phyloP scores from a whole-genome alignment of 2,888 invertebrate genomes.

The Athrips mouffetella region DNA sequence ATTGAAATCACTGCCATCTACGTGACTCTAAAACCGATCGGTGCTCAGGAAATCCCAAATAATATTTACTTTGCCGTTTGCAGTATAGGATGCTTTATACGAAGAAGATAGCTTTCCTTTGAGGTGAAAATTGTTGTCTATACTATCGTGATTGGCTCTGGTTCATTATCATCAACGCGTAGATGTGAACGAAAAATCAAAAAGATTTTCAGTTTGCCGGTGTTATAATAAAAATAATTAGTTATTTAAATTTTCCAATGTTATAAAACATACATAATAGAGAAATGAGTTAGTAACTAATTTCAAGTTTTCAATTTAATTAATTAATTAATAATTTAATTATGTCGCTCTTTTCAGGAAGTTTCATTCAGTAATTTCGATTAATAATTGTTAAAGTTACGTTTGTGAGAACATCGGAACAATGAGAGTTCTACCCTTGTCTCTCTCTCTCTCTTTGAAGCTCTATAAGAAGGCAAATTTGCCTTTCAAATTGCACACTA shows the following conservation, averaged over 20 bases:
- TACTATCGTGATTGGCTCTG: slow-evolving; percentile 48
- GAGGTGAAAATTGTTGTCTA: slow-evolving; percentile 62
- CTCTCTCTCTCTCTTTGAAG: not conserved
- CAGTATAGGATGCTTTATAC: slow-evolving; percentile 46
- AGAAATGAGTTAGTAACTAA: no score
- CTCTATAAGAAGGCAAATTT: not conserved
- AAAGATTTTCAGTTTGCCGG: not conserved
- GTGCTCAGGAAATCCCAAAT: slow-evolving; percentile 57
- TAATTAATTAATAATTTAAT: no score
- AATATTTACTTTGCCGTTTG: slow-evolving; percentile 59
- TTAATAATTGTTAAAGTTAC: no score
- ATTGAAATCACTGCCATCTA: slow-evolving; percentile 65
- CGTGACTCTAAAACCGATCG: slow-evolving; percentile 65
- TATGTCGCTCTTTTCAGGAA: no score
- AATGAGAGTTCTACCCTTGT: no score
- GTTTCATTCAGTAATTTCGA: no score
- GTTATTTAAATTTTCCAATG: no score
- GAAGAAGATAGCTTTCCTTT: slow-evolving; percentile 50
- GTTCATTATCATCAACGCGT: slow-evolving; percentile 9
- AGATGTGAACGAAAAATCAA: no score
- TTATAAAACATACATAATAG: no score
- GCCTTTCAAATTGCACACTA: not conserved
- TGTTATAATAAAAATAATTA: no score
- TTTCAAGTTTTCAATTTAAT: no score
- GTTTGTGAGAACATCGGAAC: no score